Evolutionary conservation across 2,113 vertebrate species (phyloP), one percentile per base, ranked within the genome.

Genomic region (Pimephales promelas): DNA sequence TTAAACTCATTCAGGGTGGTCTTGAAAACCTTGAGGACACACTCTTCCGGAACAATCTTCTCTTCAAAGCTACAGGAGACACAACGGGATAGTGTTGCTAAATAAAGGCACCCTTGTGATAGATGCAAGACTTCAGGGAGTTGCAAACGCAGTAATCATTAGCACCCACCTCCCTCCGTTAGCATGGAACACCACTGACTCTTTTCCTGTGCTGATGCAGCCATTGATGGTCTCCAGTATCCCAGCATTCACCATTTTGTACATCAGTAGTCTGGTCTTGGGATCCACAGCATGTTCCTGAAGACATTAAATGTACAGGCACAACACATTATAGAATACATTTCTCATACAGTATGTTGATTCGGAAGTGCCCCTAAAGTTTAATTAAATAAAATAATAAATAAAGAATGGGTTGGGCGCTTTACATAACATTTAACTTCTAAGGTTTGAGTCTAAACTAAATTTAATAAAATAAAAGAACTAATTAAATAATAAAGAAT

Each of bases 1-100:
- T 94, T 99, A 92, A 99, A 99, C 88, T 99, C 98, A 90, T 99
- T 99, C 54, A 99, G 94, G 2, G 97, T 99, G 10, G 98, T 99
- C 92, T 99, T 99, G 89, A 97, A 99, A 22, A 99, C 98, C 91
- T 99, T 99, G 87, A 99, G 94, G 54, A 98, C 98, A 90, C 97
- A 97, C 79, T 99, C 97, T 20, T 92, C 76, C 8, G 98, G 97
- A 64, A 99, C 90, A 18, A 92, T 86, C 92, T 95, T 94, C 86
- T 94, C 93, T 87, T 95, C 92, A 91, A 95, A 82, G 18, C 96
- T 97, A 79, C 11, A 78, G 36, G 0, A 36, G 61, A 57, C 73
- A 59, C 28, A 77, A 14, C 0, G 3, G 59, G 22, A 59, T 0
- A 20, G 28, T 28, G 26, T 16, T 26, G n/a, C n/a, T 52, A 52